Evolutionary conservation across 2,888 invertebrate genomes (phyloP), one percentile per base, ranked within the genome.

Genomic region (Agriopis leucophaearia): DNA sequence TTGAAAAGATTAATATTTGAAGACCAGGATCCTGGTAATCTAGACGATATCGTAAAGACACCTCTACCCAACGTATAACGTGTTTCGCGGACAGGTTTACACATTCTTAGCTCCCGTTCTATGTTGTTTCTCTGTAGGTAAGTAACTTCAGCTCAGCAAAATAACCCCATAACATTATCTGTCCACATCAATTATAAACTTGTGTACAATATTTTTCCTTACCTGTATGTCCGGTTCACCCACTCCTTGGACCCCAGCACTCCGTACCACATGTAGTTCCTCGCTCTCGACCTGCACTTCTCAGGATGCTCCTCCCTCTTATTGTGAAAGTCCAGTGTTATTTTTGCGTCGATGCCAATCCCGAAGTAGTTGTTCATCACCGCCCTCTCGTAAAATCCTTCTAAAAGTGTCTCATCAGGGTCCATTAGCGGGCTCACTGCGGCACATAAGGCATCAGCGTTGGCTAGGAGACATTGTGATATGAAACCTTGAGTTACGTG

Each of bases 341-440:
- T 99, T 91, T 99, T 99, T 0, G 99, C 99, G 91, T 99, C 99
- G 72, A 99, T 97, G 0, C 99, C 99, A 81, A 99, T 99, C 0
- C 99, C 99, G 86, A 99, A 99, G 87, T 99, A 99, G 87, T 99
- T 99, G 90, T 99, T 99, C 99, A 99, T 99, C 1, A 99, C 99
- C 81, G 98, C 98, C 76, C 97, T 96, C 89, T 99, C 99, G 80
- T 97, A 97, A 88, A 97, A 97, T 0, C 98, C 98, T 92, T 98
- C 98, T 83, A 97, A 92, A 1, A 97, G 93, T 0, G 97, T 97
- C 82, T 98, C 97, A 81, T 98, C 98, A 0, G 97, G 97, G 85
- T 98, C 98, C 96, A 99, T 98, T 12, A 99, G 92, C 0, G 99
- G 98, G 70, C 98, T 98, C n/a, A 98, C 99, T 0, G 99, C 98